phyloP scores from a whole-genome alignment of 1,140 invertebrate species.

The Penaeus japonicus region DNA sequence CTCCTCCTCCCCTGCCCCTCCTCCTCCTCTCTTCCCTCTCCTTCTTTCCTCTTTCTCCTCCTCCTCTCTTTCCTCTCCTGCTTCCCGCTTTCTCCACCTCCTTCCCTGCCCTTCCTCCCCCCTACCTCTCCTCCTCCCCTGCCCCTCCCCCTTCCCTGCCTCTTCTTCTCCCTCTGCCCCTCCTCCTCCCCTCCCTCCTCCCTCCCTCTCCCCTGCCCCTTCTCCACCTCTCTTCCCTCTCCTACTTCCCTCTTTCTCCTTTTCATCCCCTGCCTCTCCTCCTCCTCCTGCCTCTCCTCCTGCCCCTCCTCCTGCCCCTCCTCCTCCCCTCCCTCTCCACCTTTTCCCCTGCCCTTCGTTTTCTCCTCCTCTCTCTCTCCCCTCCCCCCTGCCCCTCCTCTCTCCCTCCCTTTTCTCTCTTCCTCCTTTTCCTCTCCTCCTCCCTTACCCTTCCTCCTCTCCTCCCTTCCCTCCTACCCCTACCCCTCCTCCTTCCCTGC shows the following conservation, averaged over 20 bases:
- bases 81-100: neutral
- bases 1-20: too few relatives aligned
- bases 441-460: neutral
- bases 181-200: neutral
- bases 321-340: too few relatives aligned
- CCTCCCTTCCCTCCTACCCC: constrained; percentile 8
- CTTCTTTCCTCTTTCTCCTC: neutral
- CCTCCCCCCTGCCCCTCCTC: neutral
- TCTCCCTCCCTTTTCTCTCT: too few relatives aligned
- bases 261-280: neutral
- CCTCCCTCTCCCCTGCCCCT: neutral
- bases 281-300: neutral
- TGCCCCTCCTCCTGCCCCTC: neutral
- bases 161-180: neutral
- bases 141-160: neutral
- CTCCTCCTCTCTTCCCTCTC: neutral
- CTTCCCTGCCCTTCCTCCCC: neutral
- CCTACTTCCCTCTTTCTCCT: neutral
- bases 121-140: neutral
- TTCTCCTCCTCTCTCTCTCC: neutral
- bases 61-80: neutral
- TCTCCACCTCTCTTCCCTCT: neutral
- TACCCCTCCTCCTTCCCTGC: neutral
- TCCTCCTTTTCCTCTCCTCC: neutral
- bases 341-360: neutral